Evolutionary conservation across 2,888 invertebrate species (phyloP), one percentile per base, ranked within the genome.

Genomic region (Hyposoter didymator): DNA sequence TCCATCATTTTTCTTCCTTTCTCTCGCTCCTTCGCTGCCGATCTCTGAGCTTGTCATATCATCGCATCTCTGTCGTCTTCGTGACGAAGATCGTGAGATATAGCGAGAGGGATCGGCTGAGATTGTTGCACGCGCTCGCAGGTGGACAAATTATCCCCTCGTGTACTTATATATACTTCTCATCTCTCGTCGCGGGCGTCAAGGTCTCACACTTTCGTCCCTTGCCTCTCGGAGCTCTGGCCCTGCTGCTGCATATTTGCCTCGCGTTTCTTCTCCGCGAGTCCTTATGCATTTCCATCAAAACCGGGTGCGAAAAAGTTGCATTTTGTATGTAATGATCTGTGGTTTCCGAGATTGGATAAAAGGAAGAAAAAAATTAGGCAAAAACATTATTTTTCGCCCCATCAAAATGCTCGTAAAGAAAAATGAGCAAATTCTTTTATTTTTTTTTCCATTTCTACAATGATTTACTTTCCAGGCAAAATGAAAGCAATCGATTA

Each of bases 111-210:
- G 88, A 87, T 89, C 87, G 84, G 87, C 82, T 88, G 86, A 88
- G 89, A 89, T 90, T 88, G 88, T 89, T 90, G 86, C 90, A 88
- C 89, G 87, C 86, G 88, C 88, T 85, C 86, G 87, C 89, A 88
- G 89, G 85, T 90, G 88, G 88, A 90, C 89, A 88, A 88, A 89
- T 90, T 88, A 89, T 88, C 84, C 85, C 80, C 73, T 80, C 83
- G 81, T 62, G 81, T 85, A 84, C 85, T 87, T 83, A 86, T 78
- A 86, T 78, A 87, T 86, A 83, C 78, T 62, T 79, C 80, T 75
- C 78, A 22, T 75, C 70, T 72, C 70, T 66, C 87, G 49, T 67
- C 55, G 69, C 70, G 70, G 67, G 73, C 87, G 81, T 88, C 89
- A 89, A 90, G 87, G 88, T 89, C 89, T 85, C 88, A 80, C 85